These are phyloP conservation scores for Pelusios castaneus DNA, from an alignment of 2,113 vertebrate species.

Conservation along the genomic window DNA sequence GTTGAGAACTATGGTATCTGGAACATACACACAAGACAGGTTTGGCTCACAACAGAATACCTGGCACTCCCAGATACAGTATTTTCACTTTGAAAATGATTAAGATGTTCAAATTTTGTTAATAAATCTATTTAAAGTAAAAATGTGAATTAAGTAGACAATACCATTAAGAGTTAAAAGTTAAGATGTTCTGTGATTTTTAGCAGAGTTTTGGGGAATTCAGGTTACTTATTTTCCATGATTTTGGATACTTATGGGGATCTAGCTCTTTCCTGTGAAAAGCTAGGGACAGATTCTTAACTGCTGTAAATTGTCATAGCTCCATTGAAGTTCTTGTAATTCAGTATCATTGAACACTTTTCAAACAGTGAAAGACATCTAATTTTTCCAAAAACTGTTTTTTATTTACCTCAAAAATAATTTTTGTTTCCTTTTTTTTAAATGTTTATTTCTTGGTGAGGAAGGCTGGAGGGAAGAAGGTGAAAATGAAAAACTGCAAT, in stretches of 20 bases:
- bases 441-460: background rate
- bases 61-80: conserved; percentile 58
- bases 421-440: background rate
- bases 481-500: background rate
- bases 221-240: background rate
- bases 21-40: conserved; percentile 43
- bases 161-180: conserved; percentile 9
- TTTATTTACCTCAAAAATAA: background rate
- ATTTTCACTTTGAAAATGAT: conserved; percentile 70
- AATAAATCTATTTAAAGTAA: conserved; percentile 72
- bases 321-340: background rate
- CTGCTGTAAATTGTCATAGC: background rate
- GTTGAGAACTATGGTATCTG: conserved; percentile 48
- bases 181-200: conserved; percentile 15
- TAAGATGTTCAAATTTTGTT: conserved; percentile 62
- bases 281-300: background rate
- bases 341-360: background rate
- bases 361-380: background rate
- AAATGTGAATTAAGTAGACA: conserved; percentile 35
- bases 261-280: background rate
- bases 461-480: background rate
- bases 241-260: background rate
- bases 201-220: background rate
- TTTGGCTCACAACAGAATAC: conserved; percentile 61
- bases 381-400: background rate